Conservation (phyloP, 2,888 invertebrate genomes). For the Dyspetes luteomarginatus region DNA sequence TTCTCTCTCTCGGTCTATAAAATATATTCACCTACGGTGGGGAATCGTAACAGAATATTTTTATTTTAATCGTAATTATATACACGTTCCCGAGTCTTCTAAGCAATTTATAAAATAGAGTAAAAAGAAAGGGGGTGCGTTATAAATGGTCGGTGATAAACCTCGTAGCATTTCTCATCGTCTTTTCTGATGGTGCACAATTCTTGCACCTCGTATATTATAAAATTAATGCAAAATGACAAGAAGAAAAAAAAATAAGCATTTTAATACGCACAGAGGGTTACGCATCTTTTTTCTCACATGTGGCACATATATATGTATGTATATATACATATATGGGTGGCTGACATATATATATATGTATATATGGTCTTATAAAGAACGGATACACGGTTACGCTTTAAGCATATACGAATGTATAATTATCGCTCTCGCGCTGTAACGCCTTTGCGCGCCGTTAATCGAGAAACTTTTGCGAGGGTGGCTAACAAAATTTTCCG, state of each 20-base stretch:
- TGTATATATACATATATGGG: too few species aligned
- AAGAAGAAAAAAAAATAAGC: constrained; percentile 42
- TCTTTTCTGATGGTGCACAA: constrained; percentile 9
- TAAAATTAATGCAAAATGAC: constrained; percentile 58
- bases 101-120: constrained; percentile 25
- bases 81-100: constrained; percentile 28
- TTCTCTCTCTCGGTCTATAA: not conserved
- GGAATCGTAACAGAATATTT: constrained; percentile 37
- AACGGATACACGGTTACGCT: constrained; percentile 70
- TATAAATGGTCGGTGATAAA: constrained; percentile 31
- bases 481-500: constrained; percentile 35
- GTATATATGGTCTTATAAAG: constrained; percentile 55
- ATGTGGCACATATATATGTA: too few species aligned
- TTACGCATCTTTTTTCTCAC: constrained; percentile 37
- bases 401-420: constrained; percentile 64
- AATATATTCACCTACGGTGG: constrained; percentile 16
- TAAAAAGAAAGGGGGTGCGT: constrained; percentile 5
- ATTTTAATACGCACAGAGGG: constrained; percentile 27
- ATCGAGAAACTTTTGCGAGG: constrained; percentile 52
- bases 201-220: constrained; percentile 46
- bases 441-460: constrained; percentile 68
- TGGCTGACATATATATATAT: too few species aligned
- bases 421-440: constrained; percentile 65
- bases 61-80: constrained; percentile 48
- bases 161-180: constrained; percentile 12